Base-by-base conservation (phyloP, 2,888 invertebrate genomes). In the Ypsolopha scabrella region DNA sequence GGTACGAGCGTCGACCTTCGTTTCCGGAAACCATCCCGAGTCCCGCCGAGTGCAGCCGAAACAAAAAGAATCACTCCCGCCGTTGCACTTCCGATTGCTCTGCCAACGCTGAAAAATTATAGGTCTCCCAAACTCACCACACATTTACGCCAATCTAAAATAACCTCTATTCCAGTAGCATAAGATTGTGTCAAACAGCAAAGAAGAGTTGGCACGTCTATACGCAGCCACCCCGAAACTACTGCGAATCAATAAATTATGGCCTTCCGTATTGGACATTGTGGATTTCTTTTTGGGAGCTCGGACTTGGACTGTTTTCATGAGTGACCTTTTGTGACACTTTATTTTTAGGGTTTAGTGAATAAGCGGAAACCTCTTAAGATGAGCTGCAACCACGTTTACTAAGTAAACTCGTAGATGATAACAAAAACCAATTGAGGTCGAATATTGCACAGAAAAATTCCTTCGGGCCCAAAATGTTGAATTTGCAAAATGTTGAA, bases 21-120 rank as follows among this genome's bases (percentile, higher is more conserved):
- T 79, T 83, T 85, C 83, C 83, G 85, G 80, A 76, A 77, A 65
- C 79, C 81, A 79, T 82, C 80, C 74, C 65, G 64, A 24, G 79
- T 82, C 80, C 74, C 65, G 64, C 64, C 60, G 64, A 64, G 68
- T 67, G 63, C 61, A 60, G 63, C 68, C 66, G 72, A 79, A 81
- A 82, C 81, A 85, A 83, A 85, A 85, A 82, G 76, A 52, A 41
- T 24, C 14, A 48, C 44, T 50, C 11, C 64, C 75, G 72, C 75
- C 75, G 74, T 74, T 73, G 72, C 71, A 70, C 77, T 80, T 83
- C 83, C 85, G 82, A 82, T 80, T 85, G 81, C 77, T 72, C 65
- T 77, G 80, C 70, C 77, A 75, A 65, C 75, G 70, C 73, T 85
- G 83, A 85, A 85, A 85, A 83, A 85, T 85, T 82, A 24, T 24